A percentile compares a stretch with the other conserved stretches of the same genome.
These are phyloP conservation scores for Prionailurus bengalensis DNA, from an alignment of 2,113 vertebrate species.

Conservation along the genomic window DNA sequence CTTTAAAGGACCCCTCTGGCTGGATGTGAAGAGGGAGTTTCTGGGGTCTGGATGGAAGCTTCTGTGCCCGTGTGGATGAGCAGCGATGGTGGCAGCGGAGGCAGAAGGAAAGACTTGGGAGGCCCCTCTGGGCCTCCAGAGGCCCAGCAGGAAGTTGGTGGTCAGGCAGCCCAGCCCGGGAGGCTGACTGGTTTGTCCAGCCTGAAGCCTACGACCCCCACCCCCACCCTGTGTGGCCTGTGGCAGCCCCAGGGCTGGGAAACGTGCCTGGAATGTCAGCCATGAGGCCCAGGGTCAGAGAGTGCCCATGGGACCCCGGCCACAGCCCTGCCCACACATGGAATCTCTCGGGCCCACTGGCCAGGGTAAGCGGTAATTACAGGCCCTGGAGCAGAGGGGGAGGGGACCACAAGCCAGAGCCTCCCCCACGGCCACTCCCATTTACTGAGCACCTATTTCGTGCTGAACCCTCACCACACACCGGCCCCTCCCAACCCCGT, in stretches of 20 bases:
- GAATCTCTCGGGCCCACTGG: slow-evolving; percentile 10
- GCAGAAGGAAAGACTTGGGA: neutral
- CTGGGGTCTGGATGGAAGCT: neutral
- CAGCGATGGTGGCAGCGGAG: accelerated
- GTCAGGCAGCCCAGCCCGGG: neutral
- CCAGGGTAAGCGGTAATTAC: neutral
- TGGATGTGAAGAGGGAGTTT: neutral
- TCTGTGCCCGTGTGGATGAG: neutral
- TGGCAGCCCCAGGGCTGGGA: slow-evolving; percentile 2
- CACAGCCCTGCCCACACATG: slow-evolving; percentile 57
- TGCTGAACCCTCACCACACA: neutral
- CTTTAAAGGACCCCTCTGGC: neutral
- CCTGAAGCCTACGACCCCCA: neutral
- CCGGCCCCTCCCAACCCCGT: neutral
- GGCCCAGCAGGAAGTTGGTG: slow-evolving; percentile 28
- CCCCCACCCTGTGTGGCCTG: neutral
- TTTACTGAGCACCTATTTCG: neutral
- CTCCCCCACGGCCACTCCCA: neutral
- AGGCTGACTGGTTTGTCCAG: neutral
- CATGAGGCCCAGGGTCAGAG: neutral
- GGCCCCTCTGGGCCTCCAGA: neutral
- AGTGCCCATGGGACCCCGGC: neutral
- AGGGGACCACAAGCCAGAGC: neutral
- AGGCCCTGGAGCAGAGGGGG: neutral
- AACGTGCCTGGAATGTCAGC: slow-evolving; percentile 56